Evolutionary conservation across 2,888 invertebrate species (phyloP).

Genomic region (Zaprionus bogoriensis): DNA sequence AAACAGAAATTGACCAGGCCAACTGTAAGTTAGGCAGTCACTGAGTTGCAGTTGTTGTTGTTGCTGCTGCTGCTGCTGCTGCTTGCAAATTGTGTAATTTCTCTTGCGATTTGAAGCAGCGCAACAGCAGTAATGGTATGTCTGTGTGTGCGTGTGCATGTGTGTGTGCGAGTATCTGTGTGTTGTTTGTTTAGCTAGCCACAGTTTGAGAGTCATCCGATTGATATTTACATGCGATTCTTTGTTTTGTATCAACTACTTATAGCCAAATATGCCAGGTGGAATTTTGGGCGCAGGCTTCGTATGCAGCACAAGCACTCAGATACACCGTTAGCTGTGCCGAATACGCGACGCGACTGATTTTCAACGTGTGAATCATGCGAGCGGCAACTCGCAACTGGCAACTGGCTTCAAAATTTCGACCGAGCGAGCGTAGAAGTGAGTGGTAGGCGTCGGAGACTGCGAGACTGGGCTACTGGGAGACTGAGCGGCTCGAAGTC

Average conservation of each 20-base stretch:
- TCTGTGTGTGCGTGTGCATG: neutral
- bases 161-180: conserved; percentile 1
- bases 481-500: conserved; percentile 10
- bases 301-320: conserved; percentile 48
- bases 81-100: conserved; percentile 50
- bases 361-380: conserved; percentile 59
- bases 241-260: conserved; percentile 30
- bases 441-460: conserved; percentile 30
- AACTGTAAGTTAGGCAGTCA: conserved; percentile 45
- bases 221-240: conserved; percentile 29
- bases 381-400: conserved; percentile 47
- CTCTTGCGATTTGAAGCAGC: conserved; percentile 35
- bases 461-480: conserved; percentile 7
- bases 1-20: conserved; percentile 45
- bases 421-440: conserved; percentile 43
- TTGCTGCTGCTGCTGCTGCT: conserved; percentile 11
- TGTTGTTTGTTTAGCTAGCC: conserved; percentile 20
- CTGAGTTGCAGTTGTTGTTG: conserved; percentile 16
- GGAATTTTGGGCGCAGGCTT: conserved; percentile 22
- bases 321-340: conserved; percentile 50
- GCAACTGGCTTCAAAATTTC: conserved; percentile 49
- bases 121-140: conserved; percentile 18
- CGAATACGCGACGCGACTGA: conserved; percentile 60
- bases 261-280: conserved; percentile 28
- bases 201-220: conserved; percentile 26